These are phyloP conservation scores for Tortrix viridana DNA, from an alignment of 2,888 invertebrate species.

Conservation along the genomic window DNA sequence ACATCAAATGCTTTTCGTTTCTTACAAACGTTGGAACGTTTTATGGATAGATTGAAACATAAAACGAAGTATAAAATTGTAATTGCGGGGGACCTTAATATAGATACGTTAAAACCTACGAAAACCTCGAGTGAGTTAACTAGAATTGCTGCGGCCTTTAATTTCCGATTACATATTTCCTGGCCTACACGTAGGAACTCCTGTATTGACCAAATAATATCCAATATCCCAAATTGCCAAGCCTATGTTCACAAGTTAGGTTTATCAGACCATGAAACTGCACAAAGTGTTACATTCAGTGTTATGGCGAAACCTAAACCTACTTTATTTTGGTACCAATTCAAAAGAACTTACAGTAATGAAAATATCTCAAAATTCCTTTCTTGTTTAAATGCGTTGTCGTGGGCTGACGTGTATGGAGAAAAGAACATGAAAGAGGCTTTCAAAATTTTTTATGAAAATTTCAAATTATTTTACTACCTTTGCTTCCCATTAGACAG, in stretches of 20 bases:
- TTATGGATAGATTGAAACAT: conserved; percentile 6
- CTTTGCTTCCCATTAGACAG: not conserved
- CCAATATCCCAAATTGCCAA: conserved; percentile 3
- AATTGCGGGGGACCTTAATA: conserved; percentile 11
- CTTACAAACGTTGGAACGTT: conserved; percentile 2
- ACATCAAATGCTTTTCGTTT: not conserved
- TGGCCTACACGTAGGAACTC: too few relatives aligned
- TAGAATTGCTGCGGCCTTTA: too few relatives aligned
- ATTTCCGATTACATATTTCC: too few relatives aligned
- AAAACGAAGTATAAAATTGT: conserved; percentile 5
- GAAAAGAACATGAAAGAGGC: not conserved
- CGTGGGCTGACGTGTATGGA: not conserved
- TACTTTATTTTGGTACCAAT: too few relatives aligned
- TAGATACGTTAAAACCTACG: not conserved
- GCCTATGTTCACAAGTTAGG: too few relatives aligned
- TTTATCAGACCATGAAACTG: too few relatives aligned
- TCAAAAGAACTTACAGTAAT: conserved; percentile 1
- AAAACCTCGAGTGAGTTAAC: conserved; percentile 5
- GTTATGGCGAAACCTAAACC: too few relatives aligned
- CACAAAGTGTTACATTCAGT: too few relatives aligned
- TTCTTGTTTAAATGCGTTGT: not conserved
- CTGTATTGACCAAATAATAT: too few relatives aligned
- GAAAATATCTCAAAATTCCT: not conserved
- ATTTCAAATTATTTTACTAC: not conserved
- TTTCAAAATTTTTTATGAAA: not conserved